These are phyloP conservation scores for Morpho achilles DNA, from an alignment of 2,888 invertebrate species.

Conservation along the genomic window DNA sequence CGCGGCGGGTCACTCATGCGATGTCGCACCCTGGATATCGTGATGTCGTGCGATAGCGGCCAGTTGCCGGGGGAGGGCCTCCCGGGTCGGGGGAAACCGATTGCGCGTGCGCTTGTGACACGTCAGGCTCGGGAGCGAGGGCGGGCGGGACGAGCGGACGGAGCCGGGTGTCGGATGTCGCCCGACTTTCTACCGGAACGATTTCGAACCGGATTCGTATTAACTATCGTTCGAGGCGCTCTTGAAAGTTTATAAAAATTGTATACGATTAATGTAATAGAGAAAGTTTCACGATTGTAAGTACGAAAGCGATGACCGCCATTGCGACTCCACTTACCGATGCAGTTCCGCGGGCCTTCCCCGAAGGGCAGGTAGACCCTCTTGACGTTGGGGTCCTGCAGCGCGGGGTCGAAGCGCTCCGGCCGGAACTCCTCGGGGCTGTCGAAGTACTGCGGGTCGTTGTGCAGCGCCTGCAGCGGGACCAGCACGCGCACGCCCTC, in stretches of 20 bases:
- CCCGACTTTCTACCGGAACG: no score
- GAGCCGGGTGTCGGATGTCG: background rate
- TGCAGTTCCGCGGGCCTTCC: constrained; percentile 51
- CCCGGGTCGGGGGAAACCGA: background rate
- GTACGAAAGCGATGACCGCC: background rate
- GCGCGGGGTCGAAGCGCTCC: constrained; percentile 41
- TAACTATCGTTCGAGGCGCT: no score
- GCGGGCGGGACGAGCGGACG: background rate
- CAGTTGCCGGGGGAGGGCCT: background rate
- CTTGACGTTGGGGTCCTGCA: constrained; percentile 29
- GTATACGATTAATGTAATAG: background rate
- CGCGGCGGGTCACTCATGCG: background rate
- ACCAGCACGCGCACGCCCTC: constrained; percentile 51
- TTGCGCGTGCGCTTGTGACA: background rate
- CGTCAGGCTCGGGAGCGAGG: background rate
- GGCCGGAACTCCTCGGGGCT: constrained; percentile 47
- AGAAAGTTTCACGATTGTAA: background rate
- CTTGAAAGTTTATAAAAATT: no score
- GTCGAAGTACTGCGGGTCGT: constrained; percentile 50
- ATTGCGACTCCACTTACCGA: constrained; percentile 40
- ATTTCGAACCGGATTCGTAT: no score
- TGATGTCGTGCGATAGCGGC: no score
- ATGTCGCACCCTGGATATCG: no score
- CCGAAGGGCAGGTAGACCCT: constrained; percentile 54
- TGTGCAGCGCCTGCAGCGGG: constrained; percentile 52